phyloP scores from a whole-genome alignment of 2,888 invertebrate species.

The Eudemis profundana region DNA sequence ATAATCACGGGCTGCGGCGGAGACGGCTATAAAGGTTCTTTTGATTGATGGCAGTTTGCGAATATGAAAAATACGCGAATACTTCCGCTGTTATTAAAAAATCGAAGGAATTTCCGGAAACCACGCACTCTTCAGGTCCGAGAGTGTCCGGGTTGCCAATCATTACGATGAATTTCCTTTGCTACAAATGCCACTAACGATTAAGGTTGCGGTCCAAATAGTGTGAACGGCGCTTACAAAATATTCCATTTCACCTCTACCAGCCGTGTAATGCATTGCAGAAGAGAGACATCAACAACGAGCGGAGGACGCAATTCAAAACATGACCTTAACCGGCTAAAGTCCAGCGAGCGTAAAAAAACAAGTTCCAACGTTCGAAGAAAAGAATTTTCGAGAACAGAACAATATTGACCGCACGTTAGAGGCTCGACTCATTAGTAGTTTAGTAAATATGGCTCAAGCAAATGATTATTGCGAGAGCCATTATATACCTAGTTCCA shows the following conservation, averaged over 20 bases:
- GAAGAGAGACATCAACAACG: constrained; percentile 26
- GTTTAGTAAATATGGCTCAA: constrained; percentile 39
- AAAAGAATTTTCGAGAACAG: constrained; percentile 39
- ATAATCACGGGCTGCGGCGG: not conserved
- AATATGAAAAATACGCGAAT: constrained; percentile 6
- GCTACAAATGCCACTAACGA: constrained; percentile 25
- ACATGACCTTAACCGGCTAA: constrained; percentile 47
- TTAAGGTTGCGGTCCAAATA: constrained; percentile 38
- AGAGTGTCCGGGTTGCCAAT: constrained; percentile 26
- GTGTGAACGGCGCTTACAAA: constrained; percentile 30
- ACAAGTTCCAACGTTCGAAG: constrained; percentile 31
- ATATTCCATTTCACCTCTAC: constrained; percentile 33
- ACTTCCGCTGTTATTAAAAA: constrained; percentile 24
- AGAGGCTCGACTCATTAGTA: constrained; percentile 44
- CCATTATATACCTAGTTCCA: constrained; percentile 40
- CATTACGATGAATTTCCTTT: constrained; percentile 15
- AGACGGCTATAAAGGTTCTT: not conserved
- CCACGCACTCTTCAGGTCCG: constrained; percentile 7
- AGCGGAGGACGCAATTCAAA: constrained; percentile 33
- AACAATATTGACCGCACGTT: constrained; percentile 38
- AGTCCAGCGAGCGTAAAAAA: constrained; percentile 33
- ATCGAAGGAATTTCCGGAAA: constrained; percentile 13
- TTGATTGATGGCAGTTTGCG: constrained; percentile 25
- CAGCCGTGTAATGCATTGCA: constrained; percentile 4
- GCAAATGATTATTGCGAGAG: constrained; percentile 37